These are phyloP conservation scores for Lottia gigantea DNA, from an alignment of 2,888 invertebrate genomes.

Conservation along the genomic window DNA sequence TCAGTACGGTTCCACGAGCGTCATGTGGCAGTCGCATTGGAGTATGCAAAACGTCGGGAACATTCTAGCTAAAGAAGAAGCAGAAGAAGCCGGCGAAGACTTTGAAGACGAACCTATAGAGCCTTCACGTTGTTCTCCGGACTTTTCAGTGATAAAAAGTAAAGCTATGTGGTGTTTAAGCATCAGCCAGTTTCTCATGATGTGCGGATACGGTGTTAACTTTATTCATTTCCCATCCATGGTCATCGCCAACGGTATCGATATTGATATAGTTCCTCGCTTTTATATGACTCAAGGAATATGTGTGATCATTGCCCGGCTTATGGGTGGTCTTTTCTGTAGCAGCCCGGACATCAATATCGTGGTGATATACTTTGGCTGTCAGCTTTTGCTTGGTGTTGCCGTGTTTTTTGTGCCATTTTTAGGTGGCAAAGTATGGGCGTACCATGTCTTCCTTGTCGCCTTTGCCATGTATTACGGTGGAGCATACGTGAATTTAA, in stretches of 20 bases:
- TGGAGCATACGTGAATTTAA: not conserved
- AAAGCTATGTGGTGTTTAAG: slow-evolving; percentile 4
- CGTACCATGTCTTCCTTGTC: not conserved
- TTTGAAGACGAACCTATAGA: not conserved
- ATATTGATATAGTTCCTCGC: not conserved
- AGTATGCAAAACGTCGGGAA: slow-evolving; percentile 3
- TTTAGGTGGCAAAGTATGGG: not conserved
- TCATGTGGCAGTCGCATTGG: slow-evolving; percentile 1
- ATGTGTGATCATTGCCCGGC: not conserved
- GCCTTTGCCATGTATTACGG: not conserved
- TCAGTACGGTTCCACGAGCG: not conserved
- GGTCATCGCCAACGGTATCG: not conserved
- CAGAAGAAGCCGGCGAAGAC: not conserved
- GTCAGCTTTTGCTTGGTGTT: not conserved
- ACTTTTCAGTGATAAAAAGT: not conserved
- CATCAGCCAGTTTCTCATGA: not conserved
- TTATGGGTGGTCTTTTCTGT: not conserved
- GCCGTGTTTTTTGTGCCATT: not conserved
- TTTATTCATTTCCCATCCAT: not conserved
- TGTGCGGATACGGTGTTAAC: not conserved
- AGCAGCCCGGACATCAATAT: not conserved
- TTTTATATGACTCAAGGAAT: not conserved
- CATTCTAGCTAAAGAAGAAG: not conserved
- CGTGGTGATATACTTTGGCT: not conserved
- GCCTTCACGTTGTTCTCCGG: not conserved